A percentile compares a stretch with the other conserved stretches of the same genome.
These are phyloP conservation scores for Xanthorhoe spadicearia DNA, from an alignment of 2,888 invertebrate genomes.

Conservation along the genomic window DNA sequence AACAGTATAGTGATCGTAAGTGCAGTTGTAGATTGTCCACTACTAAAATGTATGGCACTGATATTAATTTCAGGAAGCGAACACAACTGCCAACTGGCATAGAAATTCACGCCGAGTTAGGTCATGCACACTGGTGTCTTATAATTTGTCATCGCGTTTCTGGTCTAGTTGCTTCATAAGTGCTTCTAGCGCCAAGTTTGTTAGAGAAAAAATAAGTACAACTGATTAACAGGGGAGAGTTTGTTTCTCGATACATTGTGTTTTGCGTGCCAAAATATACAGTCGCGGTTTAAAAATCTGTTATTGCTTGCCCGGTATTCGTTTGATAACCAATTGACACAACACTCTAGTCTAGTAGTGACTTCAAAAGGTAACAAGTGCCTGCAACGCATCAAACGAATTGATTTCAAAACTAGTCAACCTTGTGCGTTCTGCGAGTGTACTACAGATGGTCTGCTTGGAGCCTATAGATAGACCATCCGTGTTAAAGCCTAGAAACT, in stretches of 20 bases:
- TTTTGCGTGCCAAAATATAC: not conserved
- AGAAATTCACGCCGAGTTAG: conserved; percentile 32
- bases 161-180: conserved; percentile 26
- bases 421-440: too few relatives aligned
- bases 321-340: too few relatives aligned
- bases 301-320: too few relatives aligned
- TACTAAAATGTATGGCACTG: conserved; percentile 19
- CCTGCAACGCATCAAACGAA: too few relatives aligned
- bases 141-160: conserved; percentile 38
- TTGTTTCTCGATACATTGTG: not conserved
- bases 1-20: conserved; percentile 2
- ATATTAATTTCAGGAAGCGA: conserved; percentile 37
- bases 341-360: too few relatives aligned
- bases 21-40: conserved; percentile 15
- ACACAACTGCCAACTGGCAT: conserved; percentile 43
- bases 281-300: too few relatives aligned
- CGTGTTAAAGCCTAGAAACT: not conserved
- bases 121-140: conserved; percentile 37
- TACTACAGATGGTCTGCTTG: not conserved
- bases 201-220: not conserved
- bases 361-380: too few relatives aligned
- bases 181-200: conserved; percentile 30
- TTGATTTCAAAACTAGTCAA: too few relatives aligned
- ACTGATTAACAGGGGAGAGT: not conserved
- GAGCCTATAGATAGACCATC: not conserved